These are phyloP conservation scores for Agonopterix arenella DNA, from an alignment of 2,888 invertebrate genomes.

Conservation along the genomic window DNA sequence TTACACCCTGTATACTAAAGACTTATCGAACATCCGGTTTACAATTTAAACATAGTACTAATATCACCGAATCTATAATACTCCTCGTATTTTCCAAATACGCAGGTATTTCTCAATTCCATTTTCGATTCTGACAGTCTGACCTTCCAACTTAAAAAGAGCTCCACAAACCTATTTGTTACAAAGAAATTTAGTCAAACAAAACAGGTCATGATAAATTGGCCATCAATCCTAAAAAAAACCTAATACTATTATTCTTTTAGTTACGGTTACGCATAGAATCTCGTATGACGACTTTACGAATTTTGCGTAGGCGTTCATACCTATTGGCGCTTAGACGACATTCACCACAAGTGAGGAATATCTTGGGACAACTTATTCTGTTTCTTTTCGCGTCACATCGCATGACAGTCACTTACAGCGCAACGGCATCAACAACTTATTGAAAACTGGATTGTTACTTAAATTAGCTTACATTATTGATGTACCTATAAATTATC, in stretches of 20 bases:
- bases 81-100: slow-evolving; percentile 4
- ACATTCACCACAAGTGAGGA: too few species aligned
- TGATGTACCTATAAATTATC: too few species aligned
- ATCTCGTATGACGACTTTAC: slow-evolving; percentile 12
- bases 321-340: slow-evolving; percentile 8
- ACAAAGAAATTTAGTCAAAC: background rate
- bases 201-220: background rate
- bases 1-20: background rate
- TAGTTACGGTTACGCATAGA: slow-evolving; percentile 1
- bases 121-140: slow-evolving; percentile 1
- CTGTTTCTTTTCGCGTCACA: too few species aligned
- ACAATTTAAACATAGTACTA: too few species aligned
- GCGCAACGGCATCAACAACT: too few species aligned
- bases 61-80: too few species aligned
- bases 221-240: background rate
- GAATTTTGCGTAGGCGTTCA: slow-evolving; percentile 17
- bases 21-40: too few species aligned
- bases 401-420: too few species aligned
- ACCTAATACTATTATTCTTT: slow-evolving; percentile 4
- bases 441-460: too few species aligned
- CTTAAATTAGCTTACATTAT: too few species aligned
- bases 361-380: too few species aligned
- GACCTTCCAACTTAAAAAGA: background rate
- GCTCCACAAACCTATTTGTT: background rate
- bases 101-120: slow-evolving; percentile 7